Base-by-base conservation (phyloP, 2,888 invertebrate species). In the Ypsolopha sequella region DNA sequence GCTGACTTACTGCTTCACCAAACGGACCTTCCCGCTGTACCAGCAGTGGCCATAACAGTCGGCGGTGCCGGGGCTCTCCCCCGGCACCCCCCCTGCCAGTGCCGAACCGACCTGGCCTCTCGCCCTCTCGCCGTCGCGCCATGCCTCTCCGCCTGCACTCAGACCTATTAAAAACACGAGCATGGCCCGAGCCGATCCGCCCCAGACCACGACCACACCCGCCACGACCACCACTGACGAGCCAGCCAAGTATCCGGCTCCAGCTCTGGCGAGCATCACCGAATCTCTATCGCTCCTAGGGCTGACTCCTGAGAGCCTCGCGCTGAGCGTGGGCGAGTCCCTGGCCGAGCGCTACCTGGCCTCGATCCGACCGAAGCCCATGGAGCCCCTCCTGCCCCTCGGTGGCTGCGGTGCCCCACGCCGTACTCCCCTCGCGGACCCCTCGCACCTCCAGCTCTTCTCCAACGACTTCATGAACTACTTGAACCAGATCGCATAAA, bases 31-130 rank as follows among this genome's bases (percentile, higher is more conserved):
- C 70, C 89, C 90, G 80, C 87, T 91, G 60, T 88, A 87, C 80
- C 91, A 92, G 84, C 89, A 92, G 91, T 93, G 93, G 93, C 94
- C 95, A 92, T 95, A 95, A 94, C 95, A 92, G 89, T 87, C 91
- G 90, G 92, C 90, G 89, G 88, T 89, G 89, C 88, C 90, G 89
- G 90, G 89, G 80, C 77, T 80, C 68, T 78, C 84, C 69, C 80
- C 86, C 76, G 80, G 80, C 85, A 80, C 84, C 84, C 76, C 84
- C 75, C 73, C 76, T 58, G 62, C 64, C 51, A 54, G 64, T 53
- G 62, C 64, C 35, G 80, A 80, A 38, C 55, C 54, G 53, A 54
- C 74, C 54, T 82, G 84, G 84, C 72, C 69, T 58, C 56, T 77
- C 55, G 73, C 81, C 60, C 73, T 79, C 60, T 70, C 80, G 56